Conservation (phyloP, 2,888 invertebrate species). For the Thalpophila matura region DNA sequence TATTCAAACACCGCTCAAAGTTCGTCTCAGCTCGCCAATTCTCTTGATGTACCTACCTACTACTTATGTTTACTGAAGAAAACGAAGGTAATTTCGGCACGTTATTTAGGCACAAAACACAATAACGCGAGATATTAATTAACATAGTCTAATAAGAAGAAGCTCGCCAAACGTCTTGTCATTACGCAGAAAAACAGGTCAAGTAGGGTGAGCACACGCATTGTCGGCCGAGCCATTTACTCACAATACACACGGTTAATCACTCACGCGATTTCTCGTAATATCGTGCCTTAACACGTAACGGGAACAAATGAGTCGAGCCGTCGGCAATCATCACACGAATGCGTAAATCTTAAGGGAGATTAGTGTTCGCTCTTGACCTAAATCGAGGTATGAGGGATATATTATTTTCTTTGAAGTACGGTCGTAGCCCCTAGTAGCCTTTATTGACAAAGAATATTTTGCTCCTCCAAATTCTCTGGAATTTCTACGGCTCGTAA, state of each 20-base stretch:
- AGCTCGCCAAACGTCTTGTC: constrained; percentile 52
- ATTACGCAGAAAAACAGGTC: constrained; percentile 62
- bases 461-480: constrained; percentile 38
- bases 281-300: constrained; percentile 73
- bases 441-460: constrained; percentile 58
- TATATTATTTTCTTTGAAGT: constrained; percentile 70
- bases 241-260: constrained; percentile 78
- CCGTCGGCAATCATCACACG: constrained; percentile 66
- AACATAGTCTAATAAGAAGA: constrained; percentile 58
- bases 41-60: not conserved
- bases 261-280: constrained; percentile 79
- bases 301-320: constrained; percentile 68
- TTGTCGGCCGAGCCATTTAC: constrained; percentile 74
- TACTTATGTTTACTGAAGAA: constrained; percentile 18
- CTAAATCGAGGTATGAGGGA: constrained; percentile 63
- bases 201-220: constrained; percentile 59
- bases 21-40: not conserved
- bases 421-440: constrained; percentile 54
- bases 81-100: constrained; percentile 29
- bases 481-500: constrained; percentile 44
- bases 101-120: constrained; percentile 35
- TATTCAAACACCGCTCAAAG: not conserved
- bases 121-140: constrained; percentile 63
- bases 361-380: constrained; percentile 73
- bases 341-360: constrained; percentile 65